Percentiles rank a stretch among this genome's conserved stretches.
phyloP scores from a whole-genome alignment of 2,113 vertebrate genomes.

The Uropsilus gracilis region DNA sequence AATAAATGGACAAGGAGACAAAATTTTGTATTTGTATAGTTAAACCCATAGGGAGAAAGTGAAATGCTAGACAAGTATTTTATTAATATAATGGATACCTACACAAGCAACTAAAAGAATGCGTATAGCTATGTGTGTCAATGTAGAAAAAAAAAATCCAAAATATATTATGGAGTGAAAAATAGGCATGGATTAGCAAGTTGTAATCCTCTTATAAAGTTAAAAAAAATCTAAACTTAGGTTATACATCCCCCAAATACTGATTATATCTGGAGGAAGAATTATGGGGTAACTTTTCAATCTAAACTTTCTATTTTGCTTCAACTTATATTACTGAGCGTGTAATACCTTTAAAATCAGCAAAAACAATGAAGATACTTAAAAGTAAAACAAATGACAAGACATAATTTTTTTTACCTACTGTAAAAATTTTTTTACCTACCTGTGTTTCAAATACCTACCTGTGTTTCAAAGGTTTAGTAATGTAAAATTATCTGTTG shows the following conservation, averaged over 20 bases:
- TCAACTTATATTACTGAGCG: background rate
- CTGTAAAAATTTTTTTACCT: too few relatives aligned
- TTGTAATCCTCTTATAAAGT: background rate
- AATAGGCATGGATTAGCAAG: background rate
- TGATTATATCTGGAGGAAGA: background rate
- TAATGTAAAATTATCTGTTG: background rate
- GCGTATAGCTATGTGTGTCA: background rate
- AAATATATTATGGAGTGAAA: constrained; percentile 24
- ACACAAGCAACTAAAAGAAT: background rate
- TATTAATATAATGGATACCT: background rate
- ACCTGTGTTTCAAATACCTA: too few relatives aligned
- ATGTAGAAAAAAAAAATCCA: constrained; percentile 21
- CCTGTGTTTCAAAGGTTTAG: constrained; percentile 2
- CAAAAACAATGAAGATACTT: background rate
- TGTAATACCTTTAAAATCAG: background rate
- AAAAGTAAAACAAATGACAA: background rate
- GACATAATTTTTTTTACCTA: background rate
- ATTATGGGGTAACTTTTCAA: background rate
- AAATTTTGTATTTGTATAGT: background rate
- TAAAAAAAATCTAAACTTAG: too few relatives aligned
- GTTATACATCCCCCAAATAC: background rate
- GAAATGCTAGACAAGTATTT: constrained; percentile 1
- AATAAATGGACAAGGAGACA: background rate
- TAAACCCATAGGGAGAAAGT: background rate
- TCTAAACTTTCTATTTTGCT: background rate